Evolutionary conservation across 2,888 invertebrate species (phyloP).

Genomic region (Dynastes grantii): DNA sequence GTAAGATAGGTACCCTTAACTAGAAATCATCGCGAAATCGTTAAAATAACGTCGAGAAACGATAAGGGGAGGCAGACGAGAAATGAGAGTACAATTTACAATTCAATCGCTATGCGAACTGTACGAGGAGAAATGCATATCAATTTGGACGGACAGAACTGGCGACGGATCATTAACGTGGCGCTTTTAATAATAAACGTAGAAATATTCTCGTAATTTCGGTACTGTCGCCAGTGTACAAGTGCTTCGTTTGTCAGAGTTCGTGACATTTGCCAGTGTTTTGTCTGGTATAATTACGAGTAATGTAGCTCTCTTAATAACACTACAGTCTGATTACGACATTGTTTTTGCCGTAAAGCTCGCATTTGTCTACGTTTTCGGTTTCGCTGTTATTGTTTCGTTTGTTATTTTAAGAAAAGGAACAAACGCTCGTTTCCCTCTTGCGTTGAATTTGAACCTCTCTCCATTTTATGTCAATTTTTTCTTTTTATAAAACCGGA

Average conservation of each 20-base stretch:
- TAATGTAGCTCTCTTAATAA: conserved; percentile 63
- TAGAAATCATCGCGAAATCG: conserved; percentile 3
- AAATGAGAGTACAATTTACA: conserved; percentile 26
- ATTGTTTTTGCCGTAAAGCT: conserved; percentile 58
- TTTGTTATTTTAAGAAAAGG: conserved; percentile 37
- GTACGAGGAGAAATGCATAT: conserved; percentile 18
- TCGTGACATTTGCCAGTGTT: conserved; percentile 59
- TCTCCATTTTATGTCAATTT: background rate
- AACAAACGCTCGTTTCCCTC: conserved; percentile 14
- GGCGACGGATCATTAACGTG: conserved; percentile 45
- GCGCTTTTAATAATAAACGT: conserved; percentile 42
- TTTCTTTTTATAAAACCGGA: background rate
- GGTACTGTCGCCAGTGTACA: conserved; percentile 51
- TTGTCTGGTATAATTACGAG: conserved; percentile 62
- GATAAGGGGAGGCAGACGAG: conserved; percentile 4
- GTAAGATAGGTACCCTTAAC: background rate
- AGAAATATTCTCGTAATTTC: conserved; percentile 48
- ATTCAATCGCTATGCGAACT: conserved; percentile 32
- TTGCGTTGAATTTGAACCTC: background rate
- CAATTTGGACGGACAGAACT: conserved; percentile 8
- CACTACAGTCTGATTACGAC: conserved; percentile 61
- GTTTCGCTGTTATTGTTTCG: conserved; percentile 43
- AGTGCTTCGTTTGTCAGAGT: conserved; percentile 59
- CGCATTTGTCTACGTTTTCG: conserved; percentile 55
- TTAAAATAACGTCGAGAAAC: conserved; percentile 21